Evolutionary conservation across 2,888 invertebrate species (phyloP).

Genomic region (Luperina nickerlii): DNA sequence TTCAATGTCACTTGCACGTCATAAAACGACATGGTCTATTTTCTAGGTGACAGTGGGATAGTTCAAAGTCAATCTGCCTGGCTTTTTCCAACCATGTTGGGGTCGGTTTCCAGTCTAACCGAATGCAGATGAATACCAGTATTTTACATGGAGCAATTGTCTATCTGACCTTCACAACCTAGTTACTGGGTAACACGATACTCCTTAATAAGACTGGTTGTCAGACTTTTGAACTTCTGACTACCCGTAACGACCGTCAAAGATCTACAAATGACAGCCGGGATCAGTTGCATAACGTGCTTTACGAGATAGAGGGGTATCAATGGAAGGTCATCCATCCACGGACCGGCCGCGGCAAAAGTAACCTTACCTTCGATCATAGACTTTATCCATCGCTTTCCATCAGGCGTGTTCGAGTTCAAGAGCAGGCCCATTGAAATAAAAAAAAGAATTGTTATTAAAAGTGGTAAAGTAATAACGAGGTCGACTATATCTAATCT

Average conservation of each 20-base stretch:
- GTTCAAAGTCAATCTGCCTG: neutral
- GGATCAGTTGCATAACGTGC: neutral
- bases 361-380: neutral
- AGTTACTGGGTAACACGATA: neutral
- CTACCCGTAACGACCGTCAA: neutral
- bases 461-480: neutral
- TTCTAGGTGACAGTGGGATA: neutral
- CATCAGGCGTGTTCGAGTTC: too few relatives aligned
- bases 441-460: too few relatives aligned
- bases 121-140: neutral
- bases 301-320: neutral
- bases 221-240: neutral
- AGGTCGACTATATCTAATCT: neutral
- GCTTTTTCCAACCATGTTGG: neutral
- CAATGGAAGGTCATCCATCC: too few relatives aligned
- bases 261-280: neutral
- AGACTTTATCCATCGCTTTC: too few relatives aligned
- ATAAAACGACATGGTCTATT: neutral
- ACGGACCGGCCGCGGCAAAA: neutral
- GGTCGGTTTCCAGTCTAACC: neutral
- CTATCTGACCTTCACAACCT: neutral
- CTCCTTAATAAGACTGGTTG: neutral
- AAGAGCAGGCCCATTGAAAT: too few relatives aligned
- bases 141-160: neutral
- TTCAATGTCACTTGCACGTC: too few relatives aligned